Evolutionary conservation across 2,797 vertebrate genomes (phyloP).

Genomic region (Darevskia nairensis): DNA sequence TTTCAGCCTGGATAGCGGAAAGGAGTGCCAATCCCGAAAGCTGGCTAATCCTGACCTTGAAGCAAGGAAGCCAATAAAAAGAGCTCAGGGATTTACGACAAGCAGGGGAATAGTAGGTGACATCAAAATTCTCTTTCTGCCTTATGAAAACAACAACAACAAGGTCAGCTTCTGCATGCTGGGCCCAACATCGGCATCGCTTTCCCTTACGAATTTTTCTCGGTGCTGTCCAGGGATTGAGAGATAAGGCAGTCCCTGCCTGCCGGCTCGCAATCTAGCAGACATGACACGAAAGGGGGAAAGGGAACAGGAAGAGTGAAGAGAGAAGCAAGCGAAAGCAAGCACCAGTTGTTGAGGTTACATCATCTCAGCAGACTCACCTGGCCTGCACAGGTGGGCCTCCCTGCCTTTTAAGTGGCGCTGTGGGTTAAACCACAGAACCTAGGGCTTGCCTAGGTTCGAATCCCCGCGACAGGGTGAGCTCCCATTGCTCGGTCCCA

Average conservation of each 20-base stretch:
- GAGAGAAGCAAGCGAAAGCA: background rate
- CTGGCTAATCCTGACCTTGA: slow-evolving; percentile 11
- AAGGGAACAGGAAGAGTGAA: background rate
- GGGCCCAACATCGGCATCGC: background rate
- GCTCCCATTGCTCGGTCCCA: too few species aligned
- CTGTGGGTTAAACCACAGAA: too few species aligned
- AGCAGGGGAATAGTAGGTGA: background rate
- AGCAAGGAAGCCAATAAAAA: background rate
- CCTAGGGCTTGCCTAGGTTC: too few species aligned
- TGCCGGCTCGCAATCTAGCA: background rate
- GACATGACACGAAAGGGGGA: background rate
- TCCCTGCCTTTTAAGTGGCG: background rate
- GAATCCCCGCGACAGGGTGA: too few species aligned
- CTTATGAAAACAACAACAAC: background rate
- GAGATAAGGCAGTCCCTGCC: background rate
- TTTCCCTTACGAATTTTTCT: background rate
- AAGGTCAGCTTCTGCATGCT: background rate
- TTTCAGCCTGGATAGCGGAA: background rate
- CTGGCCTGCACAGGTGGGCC: background rate
- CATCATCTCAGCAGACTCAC: too few species aligned
- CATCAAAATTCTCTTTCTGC: background rate
- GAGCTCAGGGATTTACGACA: background rate
- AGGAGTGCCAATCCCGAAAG: background rate
- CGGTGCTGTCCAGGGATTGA: background rate
- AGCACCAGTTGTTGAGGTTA: too few species aligned